Conservation (phyloP, 2,888 invertebrate species). For the Acrobasis repandana region DNA sequence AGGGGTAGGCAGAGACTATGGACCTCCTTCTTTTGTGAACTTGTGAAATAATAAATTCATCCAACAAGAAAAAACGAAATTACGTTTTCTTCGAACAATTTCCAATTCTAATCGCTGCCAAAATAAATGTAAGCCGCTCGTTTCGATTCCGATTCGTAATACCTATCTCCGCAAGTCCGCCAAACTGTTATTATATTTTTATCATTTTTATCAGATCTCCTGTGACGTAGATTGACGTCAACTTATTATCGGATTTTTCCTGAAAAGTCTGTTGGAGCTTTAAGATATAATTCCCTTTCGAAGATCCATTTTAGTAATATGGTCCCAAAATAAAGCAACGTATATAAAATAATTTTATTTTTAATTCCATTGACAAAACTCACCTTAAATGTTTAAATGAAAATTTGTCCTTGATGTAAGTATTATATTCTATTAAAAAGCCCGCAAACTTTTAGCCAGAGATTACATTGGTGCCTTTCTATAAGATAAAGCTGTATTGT, state of each 20-base stretch:
- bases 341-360: too few relatives aligned
- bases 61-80: constrained; percentile 35
- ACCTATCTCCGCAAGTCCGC: neutral
- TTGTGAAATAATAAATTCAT: neutral
- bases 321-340: too few relatives aligned
- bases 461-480: neutral
- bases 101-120: constrained; percentile 49
- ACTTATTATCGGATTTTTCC: neutral
- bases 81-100: constrained; percentile 49
- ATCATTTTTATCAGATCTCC: constrained; percentile 14
- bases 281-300: neutral
- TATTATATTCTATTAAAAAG: neutral
- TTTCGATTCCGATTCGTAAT: constrained; percentile 20
- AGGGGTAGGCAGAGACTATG: too few relatives aligned
- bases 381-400: too few relatives aligned
- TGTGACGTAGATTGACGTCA: constrained; percentile 2
- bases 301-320: neutral
- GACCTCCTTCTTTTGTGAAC: too few relatives aligned
- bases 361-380: too few relatives aligned
- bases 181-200: constrained; percentile 19
- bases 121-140: constrained; percentile 39
- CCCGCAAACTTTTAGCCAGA: neutral
- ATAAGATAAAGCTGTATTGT: constrained; percentile 15
- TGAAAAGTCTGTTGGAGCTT: neutral
- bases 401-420: too few relatives aligned